Percentiles rank a stretch among this genome's conserved stretches.
These are phyloP conservation scores for Brienomyrus longianalis DNA, from an alignment of 2,113 vertebrate genomes.

Conservation along the genomic window DNA sequence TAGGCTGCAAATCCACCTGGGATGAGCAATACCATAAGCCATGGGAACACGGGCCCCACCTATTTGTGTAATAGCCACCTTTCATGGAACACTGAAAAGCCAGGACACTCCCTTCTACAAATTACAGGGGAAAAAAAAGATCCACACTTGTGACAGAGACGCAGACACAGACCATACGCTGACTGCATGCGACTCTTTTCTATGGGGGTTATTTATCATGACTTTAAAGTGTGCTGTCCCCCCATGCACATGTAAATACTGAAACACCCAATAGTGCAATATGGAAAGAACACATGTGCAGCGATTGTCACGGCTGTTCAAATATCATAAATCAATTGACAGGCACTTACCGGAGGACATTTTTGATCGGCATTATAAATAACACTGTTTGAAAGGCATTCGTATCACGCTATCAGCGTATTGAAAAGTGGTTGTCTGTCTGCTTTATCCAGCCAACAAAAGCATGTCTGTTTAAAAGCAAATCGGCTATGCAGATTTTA, in stretches of 20 bases:
- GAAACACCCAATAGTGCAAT: neutral
- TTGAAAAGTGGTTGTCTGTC: neutral
- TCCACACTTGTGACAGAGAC: constrained; percentile 9
- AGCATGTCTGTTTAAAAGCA: constrained; percentile 14
- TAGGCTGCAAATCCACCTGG: constrained; percentile 31
- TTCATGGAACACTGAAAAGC: constrained; percentile 29
- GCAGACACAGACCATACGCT: constrained; percentile 14
- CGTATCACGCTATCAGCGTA: neutral
- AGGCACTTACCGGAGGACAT: neutral
- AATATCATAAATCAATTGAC: neutral
- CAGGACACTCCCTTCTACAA: constrained; percentile 26
- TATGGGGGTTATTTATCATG: neutral
- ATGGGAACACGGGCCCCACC: constrained; percentile 31
- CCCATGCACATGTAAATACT: neutral
- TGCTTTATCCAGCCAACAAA: constrained; percentile 15
- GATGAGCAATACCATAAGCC: constrained; percentile 7
- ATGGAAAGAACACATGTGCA: neutral
- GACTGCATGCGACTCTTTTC: neutral
- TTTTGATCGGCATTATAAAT: neutral
- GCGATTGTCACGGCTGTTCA: neutral
- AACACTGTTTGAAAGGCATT: neutral
- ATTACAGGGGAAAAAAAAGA: constrained; percentile 12
- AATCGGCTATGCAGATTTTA: constrained; percentile 26
- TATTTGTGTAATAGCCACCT: constrained; percentile 38
- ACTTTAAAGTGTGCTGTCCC: neutral